Conservation (phyloP, 2,113 vertebrate genomes). For the Limanda limanda region DNA sequence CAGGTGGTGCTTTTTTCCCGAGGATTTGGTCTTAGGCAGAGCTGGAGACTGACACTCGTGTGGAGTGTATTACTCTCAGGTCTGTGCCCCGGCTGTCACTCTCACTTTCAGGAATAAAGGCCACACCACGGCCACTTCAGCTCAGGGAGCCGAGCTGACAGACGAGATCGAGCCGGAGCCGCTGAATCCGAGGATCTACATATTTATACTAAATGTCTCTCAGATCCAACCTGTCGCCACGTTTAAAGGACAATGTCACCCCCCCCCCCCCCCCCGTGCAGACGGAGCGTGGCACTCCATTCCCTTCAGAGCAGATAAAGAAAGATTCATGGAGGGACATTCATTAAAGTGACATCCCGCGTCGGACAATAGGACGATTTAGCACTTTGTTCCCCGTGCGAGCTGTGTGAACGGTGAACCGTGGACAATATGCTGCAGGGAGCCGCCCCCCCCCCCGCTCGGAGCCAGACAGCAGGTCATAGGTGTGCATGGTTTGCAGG, state of each 20-base stretch:
- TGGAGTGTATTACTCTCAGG: constrained; percentile 24
- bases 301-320: constrained; percentile 47
- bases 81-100: constrained; percentile 50
- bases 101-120: constrained; percentile 47
- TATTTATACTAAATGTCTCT: constrained; percentile 42
- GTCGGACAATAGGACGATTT: constrained; percentile 52
- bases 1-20: constrained; percentile 52
- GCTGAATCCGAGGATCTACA: constrained; percentile 28
- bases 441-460: constrained; percentile 8
- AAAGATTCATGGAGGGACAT: constrained; percentile 60
- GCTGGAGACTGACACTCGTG: constrained; percentile 47
- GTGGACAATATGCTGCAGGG: constrained; percentile 37
- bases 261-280: too few species aligned
- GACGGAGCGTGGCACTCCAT: constrained; percentile 51
- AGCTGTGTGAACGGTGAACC: constrained; percentile 50
- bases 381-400: constrained; percentile 58
- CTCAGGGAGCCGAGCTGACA: constrained; percentile 11
- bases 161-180: constrained; percentile 16
- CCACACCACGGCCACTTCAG: background rate
- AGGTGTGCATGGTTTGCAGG: constrained; percentile 33
- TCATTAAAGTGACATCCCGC: constrained; percentile 49
- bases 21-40: constrained; percentile 48
- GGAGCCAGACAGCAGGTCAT: constrained; percentile 47
- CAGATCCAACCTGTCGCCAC: constrained; percentile 19
- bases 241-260: constrained; percentile 56